Conservation (phyloP, 1,140 invertebrate genomes). For the Eubasilissa regina region DNA sequence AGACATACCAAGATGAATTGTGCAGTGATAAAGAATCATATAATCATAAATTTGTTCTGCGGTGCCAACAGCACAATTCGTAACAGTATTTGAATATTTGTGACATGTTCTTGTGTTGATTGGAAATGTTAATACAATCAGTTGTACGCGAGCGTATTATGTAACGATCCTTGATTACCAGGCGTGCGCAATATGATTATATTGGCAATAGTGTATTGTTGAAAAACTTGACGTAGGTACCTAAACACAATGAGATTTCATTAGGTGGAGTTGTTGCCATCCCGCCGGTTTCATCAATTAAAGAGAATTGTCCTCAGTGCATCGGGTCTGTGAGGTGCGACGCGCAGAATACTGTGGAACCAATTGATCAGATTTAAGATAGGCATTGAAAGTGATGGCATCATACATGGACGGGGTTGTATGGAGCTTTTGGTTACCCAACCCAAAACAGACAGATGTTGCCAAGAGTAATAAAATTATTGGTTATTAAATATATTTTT, state of each 20-base stretch:
- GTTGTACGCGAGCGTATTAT: too few species aligned
- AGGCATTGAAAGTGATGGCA: neutral
- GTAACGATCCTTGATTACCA: too few species aligned
- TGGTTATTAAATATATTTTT: too few species aligned
- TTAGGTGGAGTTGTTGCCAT: conserved; percentile 7
- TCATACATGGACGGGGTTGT: neutral
- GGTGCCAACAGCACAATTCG: too few species aligned
- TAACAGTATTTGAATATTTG: too few species aligned
- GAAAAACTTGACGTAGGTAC: neutral
- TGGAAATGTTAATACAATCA: too few species aligned
- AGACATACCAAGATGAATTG: too few species aligned
- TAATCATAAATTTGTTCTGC: too few species aligned
- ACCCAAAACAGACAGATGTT: neutral
- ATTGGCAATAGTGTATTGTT: neutral
- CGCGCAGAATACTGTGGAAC: neutral
- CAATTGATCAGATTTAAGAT: conserved; percentile 36
- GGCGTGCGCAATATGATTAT: too few species aligned
- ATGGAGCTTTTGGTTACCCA: neutral
- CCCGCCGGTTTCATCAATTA: conserved; percentile 20
- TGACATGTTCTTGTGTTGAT: too few species aligned
- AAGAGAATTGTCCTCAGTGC: conserved; percentile 11
- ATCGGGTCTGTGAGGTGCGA: neutral
- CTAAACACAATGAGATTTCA: conserved; percentile 21
- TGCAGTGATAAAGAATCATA: too few species aligned
- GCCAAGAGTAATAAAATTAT: too few species aligned